phyloP scores from a whole-genome alignment of 2,797 vertebrate genomes.

The Coracias cyanogaster region DNA sequence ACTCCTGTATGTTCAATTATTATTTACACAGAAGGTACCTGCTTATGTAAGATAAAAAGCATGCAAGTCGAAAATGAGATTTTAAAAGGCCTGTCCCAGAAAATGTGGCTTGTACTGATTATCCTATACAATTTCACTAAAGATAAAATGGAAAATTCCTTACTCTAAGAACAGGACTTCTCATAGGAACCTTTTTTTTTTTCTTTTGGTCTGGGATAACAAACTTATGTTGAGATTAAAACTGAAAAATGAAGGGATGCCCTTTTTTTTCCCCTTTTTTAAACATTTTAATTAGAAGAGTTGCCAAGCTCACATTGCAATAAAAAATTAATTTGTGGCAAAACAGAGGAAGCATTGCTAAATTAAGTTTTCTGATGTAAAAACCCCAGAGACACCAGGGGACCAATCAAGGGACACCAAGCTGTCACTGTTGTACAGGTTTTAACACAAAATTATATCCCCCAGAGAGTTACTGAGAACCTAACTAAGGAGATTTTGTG shows the following conservation, averaged over 20 bases:
- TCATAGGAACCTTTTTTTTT: not conserved
- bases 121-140: not conserved
- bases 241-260: not conserved
- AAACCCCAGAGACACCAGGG: not conserved
- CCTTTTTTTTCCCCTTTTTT: not conserved
- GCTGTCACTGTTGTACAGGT: not conserved
- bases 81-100: not conserved
- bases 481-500: not conserved
- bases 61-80: not conserved
- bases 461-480: not conserved
- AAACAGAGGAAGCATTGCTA: not conserved
- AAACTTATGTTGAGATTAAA: not conserved
- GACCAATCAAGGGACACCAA: not conserved
- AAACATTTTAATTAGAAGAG: not conserved
- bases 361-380: conserved; percentile 14
- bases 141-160: not conserved
- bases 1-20: not conserved
- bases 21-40: not conserved
- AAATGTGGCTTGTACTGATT: not conserved
- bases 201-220: not conserved
- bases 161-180: not conserved
- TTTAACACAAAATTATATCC: not conserved
- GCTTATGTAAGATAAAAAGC: not conserved
- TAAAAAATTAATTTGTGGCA: not conserved
- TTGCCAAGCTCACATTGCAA: not conserved